These are phyloP conservation scores for Argyresthia albistria DNA, from an alignment of 2,888 invertebrate genomes.

Conservation along the genomic window DNA sequence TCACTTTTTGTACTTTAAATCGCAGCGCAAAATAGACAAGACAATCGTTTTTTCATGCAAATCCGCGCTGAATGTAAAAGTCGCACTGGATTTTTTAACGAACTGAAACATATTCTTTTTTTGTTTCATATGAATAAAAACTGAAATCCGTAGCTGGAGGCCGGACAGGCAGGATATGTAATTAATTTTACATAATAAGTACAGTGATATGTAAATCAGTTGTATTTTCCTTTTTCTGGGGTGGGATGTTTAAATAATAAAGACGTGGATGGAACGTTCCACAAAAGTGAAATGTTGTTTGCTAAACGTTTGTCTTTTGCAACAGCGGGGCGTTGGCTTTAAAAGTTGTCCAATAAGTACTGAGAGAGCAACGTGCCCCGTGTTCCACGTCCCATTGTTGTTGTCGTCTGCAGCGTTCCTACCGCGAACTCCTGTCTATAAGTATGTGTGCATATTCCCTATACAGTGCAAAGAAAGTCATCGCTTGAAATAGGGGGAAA, in stretches of 20 bases:
- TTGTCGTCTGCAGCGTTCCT: no score
- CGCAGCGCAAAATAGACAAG: conserved; percentile 15
- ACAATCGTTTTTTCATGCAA: conserved; percentile 43
- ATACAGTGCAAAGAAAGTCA: no score
- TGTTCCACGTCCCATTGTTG: no score
- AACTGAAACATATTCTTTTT: neutral
- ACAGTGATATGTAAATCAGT: neutral
- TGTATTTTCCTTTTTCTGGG: neutral
- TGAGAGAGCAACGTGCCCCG: no score
- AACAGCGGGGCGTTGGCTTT: no score
- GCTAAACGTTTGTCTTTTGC: no score
- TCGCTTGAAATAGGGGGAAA: no score
- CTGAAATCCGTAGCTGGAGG: neutral
- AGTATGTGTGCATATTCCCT: no score
- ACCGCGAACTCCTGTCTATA: no score
- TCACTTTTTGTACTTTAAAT: conserved; percentile 11
- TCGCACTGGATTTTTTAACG: conserved; percentile 2
- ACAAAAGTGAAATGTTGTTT: no score
- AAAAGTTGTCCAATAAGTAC: no score
- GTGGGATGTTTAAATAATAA: neutral
- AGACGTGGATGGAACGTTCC: no score
- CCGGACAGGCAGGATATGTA: neutral
- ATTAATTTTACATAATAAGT: neutral
- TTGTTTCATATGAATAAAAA: neutral
- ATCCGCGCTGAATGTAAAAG: conserved; percentile 18